These are phyloP conservation scores for Scylla paramamosain DNA, from an alignment of 1,140 invertebrate genomes.

Conservation along the genomic window DNA sequence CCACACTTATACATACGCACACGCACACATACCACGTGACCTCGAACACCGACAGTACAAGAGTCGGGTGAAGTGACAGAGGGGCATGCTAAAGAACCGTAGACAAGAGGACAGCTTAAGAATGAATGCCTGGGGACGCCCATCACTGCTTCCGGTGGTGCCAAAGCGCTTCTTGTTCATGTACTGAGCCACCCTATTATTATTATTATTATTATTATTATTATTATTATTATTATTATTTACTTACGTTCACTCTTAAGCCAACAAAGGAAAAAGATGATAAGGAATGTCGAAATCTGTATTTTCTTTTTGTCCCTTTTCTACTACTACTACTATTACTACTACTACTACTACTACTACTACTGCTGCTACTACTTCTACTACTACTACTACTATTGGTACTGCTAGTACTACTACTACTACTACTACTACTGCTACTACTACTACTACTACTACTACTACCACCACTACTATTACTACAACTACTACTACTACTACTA, in stretches of 20 bases:
- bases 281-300: too few relatives aligned
- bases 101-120: neutral
- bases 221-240: neutral
- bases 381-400: too few relatives aligned
- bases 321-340: too few relatives aligned
- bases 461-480: neutral
- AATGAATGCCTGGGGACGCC: neutral
- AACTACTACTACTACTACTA: neutral
- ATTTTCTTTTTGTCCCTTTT: too few relatives aligned
- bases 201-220: neutral
- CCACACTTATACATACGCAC: conserved; percentile 5
- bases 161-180: neutral
- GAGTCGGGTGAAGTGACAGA: neutral
- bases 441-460: too few relatives aligned
- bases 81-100: neutral
- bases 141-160: neutral
- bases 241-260: too few relatives aligned
- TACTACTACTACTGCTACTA: neutral
- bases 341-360: too few relatives aligned
- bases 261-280: too few relatives aligned
- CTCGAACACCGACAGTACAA: neutral
- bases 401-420: neutral
- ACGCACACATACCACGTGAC: neutral
- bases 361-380: too few relatives aligned
- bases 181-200: too few relatives aligned